Conservation (phyloP, 2,113 vertebrate genomes). For the Turdus rufiventris region DNA sequence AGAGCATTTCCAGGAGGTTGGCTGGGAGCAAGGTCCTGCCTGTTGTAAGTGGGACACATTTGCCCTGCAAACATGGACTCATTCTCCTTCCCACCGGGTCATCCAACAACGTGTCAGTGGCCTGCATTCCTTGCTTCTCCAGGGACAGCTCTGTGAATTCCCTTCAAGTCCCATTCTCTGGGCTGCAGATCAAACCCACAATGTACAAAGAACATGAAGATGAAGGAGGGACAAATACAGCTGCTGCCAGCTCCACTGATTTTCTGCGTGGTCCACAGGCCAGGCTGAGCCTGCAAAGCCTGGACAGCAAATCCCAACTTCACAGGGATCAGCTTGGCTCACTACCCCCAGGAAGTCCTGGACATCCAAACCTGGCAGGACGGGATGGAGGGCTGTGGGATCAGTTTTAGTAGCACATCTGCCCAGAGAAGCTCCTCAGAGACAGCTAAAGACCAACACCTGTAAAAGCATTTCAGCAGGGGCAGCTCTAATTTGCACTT, state of each 20-base stretch:
- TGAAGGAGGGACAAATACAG: neutral
- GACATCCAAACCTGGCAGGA: neutral
- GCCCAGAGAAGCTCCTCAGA: neutral
- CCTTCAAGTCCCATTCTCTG: neutral
- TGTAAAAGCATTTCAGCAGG: neutral
- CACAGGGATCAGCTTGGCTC: neutral
- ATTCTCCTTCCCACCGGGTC: neutral
- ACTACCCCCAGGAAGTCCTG: neutral
- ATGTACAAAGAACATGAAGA: neutral
- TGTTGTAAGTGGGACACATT: neutral
- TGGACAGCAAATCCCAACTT: neutral
- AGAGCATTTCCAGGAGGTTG: neutral
- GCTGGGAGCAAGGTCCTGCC: neutral
- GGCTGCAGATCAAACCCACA: neutral
- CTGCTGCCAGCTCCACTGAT: neutral
- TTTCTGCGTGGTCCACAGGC: neutral
- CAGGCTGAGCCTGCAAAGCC: neutral
- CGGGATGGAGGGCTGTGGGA: neutral
- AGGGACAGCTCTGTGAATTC: neutral
- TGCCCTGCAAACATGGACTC: neutral
- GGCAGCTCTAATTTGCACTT: neutral
- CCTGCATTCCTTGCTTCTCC: neutral
- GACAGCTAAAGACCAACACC: accelerated
- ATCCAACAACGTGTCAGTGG: neutral
- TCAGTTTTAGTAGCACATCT: neutral